These are phyloP conservation scores for Takifugu flavidus DNA, from an alignment of 2,113 vertebrate species.

Conservation along the genomic window DNA sequence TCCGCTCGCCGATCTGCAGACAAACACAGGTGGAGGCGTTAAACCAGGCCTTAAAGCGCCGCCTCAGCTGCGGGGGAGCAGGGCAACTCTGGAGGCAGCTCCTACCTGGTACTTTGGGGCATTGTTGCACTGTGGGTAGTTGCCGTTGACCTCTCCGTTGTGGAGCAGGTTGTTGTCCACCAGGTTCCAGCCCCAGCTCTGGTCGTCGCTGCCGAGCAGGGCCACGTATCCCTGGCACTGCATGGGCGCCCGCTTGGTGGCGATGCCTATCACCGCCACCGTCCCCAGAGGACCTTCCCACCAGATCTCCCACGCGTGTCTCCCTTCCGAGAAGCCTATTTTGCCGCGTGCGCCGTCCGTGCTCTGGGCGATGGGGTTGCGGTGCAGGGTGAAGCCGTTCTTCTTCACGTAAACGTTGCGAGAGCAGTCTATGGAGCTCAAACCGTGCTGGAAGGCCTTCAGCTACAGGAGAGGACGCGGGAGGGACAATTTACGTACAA, in stretches of 20 bases:
- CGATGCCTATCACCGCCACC: slow-evolving; percentile 95
- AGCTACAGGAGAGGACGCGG: slow-evolving; percentile 70
- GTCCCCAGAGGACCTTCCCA: slow-evolving; percentile 98
- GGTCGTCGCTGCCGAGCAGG: slow-evolving; percentile 93
- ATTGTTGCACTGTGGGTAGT: slow-evolving; percentile 98
- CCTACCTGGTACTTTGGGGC: slow-evolving; percentile 96
- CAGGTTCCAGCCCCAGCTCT: slow-evolving; percentile 99
- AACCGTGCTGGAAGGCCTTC: slow-evolving; percentile 90
- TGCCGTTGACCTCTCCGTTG: slow-evolving; percentile 96
- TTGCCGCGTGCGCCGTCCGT: slow-evolving; percentile 96
- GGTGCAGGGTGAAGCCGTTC: slow-evolving; percentile 96
- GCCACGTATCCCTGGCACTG: slow-evolving; percentile 98
- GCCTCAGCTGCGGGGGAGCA: no score
- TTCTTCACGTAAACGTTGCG: slow-evolving; percentile 98
- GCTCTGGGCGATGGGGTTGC: slow-evolving; percentile 98
- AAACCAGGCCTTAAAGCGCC: no score
- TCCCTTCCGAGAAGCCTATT: slow-evolving; percentile 94
- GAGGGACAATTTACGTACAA: background rate
- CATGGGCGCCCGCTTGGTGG: slow-evolving; percentile 93
- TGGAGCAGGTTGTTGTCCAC: slow-evolving; percentile 98
- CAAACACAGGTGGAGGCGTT: background rate
- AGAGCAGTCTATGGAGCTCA: slow-evolving; percentile 97
- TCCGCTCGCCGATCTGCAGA: slow-evolving; percentile 95
- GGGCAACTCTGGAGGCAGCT: background rate
- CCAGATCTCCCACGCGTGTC: slow-evolving; percentile 99